Evolutionary conservation across 2,888 invertebrate genomes (phyloP), one percentile per base, ranked within the genome.

Genomic region (Abscondita cerata): DNA sequence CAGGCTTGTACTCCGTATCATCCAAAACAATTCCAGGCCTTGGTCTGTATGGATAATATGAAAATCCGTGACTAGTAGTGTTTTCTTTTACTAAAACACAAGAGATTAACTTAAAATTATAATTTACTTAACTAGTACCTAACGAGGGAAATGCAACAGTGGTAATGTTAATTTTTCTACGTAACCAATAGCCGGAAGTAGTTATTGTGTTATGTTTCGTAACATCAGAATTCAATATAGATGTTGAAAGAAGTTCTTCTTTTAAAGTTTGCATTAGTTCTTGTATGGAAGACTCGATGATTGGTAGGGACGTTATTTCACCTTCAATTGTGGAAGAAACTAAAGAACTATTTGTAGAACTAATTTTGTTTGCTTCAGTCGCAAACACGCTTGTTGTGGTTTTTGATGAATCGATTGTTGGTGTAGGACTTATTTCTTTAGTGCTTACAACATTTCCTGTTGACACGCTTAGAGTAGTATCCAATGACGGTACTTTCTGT

Each of bases 21-120:
- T 94, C 93, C 11, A 95, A 81, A 0, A 95, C 94, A 56, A 94
- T 92, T 15, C 95, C 94, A 0, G 93, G 93, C 8, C 93, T 83
- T 0, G 92, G 92, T 19, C 89, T 86, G 77, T 93, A 93, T 0
- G 88, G 85, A 63, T 82, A 82, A 44, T 85, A 83, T 0, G 83
- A 79, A 25, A 83, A 82, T 2, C 79, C 78, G 73, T 74, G 72
- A 25, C 80, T 80, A 0, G 82, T 52, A n/a, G 55, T 33, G 38
- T 56, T 41, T 41, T 59, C 46, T 1, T 40, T n/a, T 19, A 34
- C 55, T 56, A 36, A 44, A 44, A 46, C 15, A 16, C 9, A 51
- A 4, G 5, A 25, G 25, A 31, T n/a, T 25, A 2, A 48, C 12
- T 31, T 33, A 25, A 13, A 51, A 38, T 57, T 40, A 20, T 13